Conservation (phyloP, 2,113 vertebrate species). For the Hemibagrus wyckioides region DNA sequence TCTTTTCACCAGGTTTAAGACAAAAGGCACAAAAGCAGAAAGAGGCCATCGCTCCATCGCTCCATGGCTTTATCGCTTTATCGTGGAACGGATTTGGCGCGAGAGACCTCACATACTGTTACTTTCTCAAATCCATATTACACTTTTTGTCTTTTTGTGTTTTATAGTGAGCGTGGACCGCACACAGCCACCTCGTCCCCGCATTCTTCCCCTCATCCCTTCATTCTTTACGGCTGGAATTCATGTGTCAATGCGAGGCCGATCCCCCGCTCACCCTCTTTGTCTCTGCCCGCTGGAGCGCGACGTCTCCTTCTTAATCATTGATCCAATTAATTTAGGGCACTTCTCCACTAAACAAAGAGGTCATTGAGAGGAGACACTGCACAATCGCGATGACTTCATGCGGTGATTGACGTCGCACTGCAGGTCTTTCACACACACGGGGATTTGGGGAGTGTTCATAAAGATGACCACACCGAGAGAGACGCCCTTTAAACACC, state of each 20-base stretch:
- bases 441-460: conserved; percentile 37
- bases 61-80: neutral
- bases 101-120: conserved; percentile 47
- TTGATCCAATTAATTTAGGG: conserved; percentile 65
- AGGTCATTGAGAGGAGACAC: conserved; percentile 46
- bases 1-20: conserved; percentile 7
- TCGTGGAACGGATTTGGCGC: neutral
- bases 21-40: conserved; percentile 41
- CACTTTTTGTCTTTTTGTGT: conserved; percentile 36
- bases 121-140: conserved; percentile 53
- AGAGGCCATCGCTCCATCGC: neutral
- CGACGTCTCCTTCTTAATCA: conserved; percentile 61
- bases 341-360: conserved; percentile 55
- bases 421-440: conserved; percentile 38
- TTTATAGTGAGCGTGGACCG: conserved; percentile 44
- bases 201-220: conserved; percentile 29
- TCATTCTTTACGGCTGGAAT: conserved; percentile 35
- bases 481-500: conserved; percentile 43
- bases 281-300: conserved; percentile 61
- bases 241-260: conserved; percentile 52
- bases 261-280: conserved; percentile 34
- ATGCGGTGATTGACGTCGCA: conserved; percentile 55
- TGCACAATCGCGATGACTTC: conserved; percentile 55
- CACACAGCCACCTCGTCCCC: conserved; percentile 45
- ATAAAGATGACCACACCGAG: conserved; percentile 42